Evolutionary conservation across 2,888 invertebrate species (phyloP), one percentile per base, ranked within the genome.

Genomic region (Acleris laterana): DNA sequence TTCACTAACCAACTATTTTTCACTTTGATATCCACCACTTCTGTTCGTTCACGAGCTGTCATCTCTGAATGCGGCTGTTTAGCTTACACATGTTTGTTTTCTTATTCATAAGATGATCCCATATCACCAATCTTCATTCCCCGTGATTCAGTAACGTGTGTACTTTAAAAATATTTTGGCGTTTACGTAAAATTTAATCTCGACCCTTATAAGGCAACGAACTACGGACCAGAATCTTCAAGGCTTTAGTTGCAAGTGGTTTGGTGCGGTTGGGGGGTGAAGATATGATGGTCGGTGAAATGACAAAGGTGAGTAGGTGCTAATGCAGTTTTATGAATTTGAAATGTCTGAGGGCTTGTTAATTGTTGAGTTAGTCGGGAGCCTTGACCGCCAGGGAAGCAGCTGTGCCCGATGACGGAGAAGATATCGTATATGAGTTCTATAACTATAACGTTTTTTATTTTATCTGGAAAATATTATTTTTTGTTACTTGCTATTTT

Each of bases 311-410:
- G 60, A 48, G 55, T 19, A 62, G 57, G 66, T 66, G 66, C 38
- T 66, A 66, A 66, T 66, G 66, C 60, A 57, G 56, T 57, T 57
- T 52, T 66, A 52, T 66, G 66, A 52, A 66, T 51, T 62, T 62
- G 56, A 38, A 61, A 46, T 66, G 55, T 61, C 56, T 51, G 20
- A 46, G 46, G 46, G 57, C 62, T 56, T 66, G 57, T 49, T 57
- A 66, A 66, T 66, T 66, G 51, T 62, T 38, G 46, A 57, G 65
- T 50, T 17, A 62, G 19, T 19, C 22, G 19, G 13, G 46, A 38
- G 62, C 52, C 62, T 56, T 62, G 66, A 62, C 57, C 62, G 61
- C 46, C 44, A 53, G 48, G 20, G 32, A 38, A 17, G 32, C 28
- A n/a, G 28, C 22, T 22, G 20, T 20, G 6, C 2, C 28, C 17